Percentiles rank a stretch among this genome's conserved stretches.
Evolutionary conservation across 1,140 invertebrate genomes (phyloP).

Genomic region (Samia ricini): DNA sequence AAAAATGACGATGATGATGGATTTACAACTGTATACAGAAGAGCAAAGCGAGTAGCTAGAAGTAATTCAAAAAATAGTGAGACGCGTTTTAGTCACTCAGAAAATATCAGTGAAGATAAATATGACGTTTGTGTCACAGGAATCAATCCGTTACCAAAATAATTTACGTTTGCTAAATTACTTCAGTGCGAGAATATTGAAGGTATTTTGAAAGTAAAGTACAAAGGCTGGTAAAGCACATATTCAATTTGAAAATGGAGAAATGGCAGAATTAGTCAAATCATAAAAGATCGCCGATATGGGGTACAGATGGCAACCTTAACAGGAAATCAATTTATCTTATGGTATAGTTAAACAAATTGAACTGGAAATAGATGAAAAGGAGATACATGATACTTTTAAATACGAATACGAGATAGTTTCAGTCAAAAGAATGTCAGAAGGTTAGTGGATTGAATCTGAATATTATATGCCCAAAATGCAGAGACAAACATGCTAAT

Average conservation of each 20-base stretch:
- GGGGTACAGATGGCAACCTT: slow-evolving; percentile 17
- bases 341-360: slow-evolving; percentile 26
- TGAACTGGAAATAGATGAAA: slow-evolving; percentile 12
- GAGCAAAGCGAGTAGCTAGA: too few relatives aligned
- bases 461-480: slow-evolving; percentile 12
- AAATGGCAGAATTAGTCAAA: slow-evolving; percentile 14
- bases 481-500: slow-evolving; percentile 1
- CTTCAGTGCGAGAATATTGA: background rate
- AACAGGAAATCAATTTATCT: slow-evolving; percentile 11
- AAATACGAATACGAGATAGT: slow-evolving; percentile 18
- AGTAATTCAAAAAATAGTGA: too few relatives aligned
- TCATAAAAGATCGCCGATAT: slow-evolving; percentile 15
- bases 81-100: too few relatives aligned
- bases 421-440: slow-evolving; percentile 15
- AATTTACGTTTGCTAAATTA: background rate
- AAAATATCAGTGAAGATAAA: too few relatives aligned
- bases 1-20: too few relatives aligned
- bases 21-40: too few relatives aligned
- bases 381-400: slow-evolving; percentile 8
- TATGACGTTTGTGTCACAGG: too few relatives aligned
- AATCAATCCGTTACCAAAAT: too few relatives aligned
- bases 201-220: slow-evolving; percentile 26
- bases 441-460: slow-evolving; percentile 25
- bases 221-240: slow-evolving; percentile 26
- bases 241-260: slow-evolving; percentile 16